phyloP scores from a whole-genome alignment of 2,888 invertebrate genomes.

The Rhagonycha lutea region DNA sequence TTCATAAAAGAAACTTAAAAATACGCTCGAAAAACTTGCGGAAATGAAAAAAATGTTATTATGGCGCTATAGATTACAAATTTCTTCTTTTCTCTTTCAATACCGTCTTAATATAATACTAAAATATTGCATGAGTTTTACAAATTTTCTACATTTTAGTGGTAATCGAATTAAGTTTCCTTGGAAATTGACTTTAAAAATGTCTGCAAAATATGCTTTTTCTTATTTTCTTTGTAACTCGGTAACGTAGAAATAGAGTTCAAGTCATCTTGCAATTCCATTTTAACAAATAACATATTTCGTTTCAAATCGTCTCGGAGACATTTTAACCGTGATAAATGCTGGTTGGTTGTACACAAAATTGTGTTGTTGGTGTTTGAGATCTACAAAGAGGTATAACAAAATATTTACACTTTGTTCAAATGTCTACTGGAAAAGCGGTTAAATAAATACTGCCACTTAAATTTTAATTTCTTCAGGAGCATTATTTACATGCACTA shows the following conservation, averaged over 20 bases:
- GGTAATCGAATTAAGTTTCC: slow-evolving; percentile 23
- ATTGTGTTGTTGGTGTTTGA: slow-evolving; percentile 1
- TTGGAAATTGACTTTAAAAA: slow-evolving; percentile 15
- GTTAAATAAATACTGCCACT: not conserved
- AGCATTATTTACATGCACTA: not conserved
- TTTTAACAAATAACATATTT: slow-evolving; percentile 15
- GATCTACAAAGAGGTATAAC: slow-evolving; percentile 2
- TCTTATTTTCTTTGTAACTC: slow-evolving; percentile 3
- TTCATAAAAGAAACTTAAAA: not conserved
- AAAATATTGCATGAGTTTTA: slow-evolving; percentile 16
- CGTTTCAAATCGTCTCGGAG: slow-evolving; percentile 12
- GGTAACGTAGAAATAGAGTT: slow-evolving; percentile 17
- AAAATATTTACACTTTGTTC: slow-evolving; percentile 1
- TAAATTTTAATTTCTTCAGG: not conserved
- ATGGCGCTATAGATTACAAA: not conserved
- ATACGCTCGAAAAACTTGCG: not conserved
- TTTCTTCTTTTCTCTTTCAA: not conserved
- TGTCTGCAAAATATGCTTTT: slow-evolving; percentile 8
- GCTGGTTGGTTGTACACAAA: slow-evolving; percentile 1
- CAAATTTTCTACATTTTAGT: slow-evolving; percentile 14
- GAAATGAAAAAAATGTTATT: not conserved
- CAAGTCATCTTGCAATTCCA: slow-evolving; percentile 16
- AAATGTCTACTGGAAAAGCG: not conserved
- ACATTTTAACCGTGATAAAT: slow-evolving; percentile 14
- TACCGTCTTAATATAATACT: not conserved